phyloP scores from a whole-genome alignment of 2,113 vertebrate genomes.

The Chamaea fasciata region DNA sequence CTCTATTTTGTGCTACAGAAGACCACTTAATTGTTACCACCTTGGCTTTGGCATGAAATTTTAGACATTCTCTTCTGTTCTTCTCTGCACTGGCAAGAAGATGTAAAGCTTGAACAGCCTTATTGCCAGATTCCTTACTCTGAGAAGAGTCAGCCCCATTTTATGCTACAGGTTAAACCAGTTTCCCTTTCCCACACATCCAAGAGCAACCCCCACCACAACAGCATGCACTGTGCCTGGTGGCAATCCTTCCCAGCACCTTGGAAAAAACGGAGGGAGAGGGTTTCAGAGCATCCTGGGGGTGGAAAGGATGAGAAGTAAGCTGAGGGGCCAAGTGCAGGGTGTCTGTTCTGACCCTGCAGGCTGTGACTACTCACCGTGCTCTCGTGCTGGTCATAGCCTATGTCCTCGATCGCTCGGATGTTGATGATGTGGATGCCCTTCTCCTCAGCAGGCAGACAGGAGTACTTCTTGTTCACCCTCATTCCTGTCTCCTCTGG shows the following conservation, averaged over 20 bases:
- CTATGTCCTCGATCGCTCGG: slow-evolving; percentile 66
- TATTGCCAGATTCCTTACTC: neutral
- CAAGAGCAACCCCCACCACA: neutral
- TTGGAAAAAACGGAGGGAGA: neutral
- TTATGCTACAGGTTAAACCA: neutral
- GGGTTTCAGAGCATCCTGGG: neutral
- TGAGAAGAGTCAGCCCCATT: neutral
- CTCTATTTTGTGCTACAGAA: neutral
- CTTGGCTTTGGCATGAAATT: neutral
- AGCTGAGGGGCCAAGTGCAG: neutral
- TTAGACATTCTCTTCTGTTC: neutral
- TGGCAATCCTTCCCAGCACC: neutral
- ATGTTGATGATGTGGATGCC: slow-evolving; percentile 67
- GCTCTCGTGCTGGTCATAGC: slow-evolving; percentile 74
- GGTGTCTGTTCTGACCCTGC: neutral
- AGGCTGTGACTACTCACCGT: slow-evolving; percentile 70
- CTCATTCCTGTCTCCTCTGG: slow-evolving; percentile 65
- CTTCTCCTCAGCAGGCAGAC: slow-evolving; percentile 72
- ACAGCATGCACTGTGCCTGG: neutral
- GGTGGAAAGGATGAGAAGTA: neutral
- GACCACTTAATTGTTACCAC: neutral
- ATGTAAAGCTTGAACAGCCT: neutral
- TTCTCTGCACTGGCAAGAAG: neutral
- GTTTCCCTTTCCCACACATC: neutral
- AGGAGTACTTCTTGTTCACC: slow-evolving; percentile 72